Conservation (phyloP, 2,797 vertebrate species). For the Meda fulgida region DNA sequence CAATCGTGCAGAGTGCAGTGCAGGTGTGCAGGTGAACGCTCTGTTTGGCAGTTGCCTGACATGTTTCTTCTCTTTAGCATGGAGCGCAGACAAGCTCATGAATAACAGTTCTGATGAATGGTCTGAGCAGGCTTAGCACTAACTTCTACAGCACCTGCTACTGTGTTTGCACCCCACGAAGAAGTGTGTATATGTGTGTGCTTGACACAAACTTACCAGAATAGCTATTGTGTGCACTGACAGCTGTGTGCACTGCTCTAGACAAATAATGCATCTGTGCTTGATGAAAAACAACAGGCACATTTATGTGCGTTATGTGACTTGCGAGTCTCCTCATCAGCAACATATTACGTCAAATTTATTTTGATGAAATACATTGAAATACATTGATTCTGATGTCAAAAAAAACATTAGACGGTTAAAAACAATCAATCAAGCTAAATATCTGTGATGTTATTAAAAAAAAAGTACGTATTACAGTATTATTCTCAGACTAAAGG, state of each 20-base stretch:
- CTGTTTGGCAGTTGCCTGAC: conserved; percentile 47
- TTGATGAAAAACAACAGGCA: conserved; percentile 32
- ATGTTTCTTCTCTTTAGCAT: conserved; percentile 49
- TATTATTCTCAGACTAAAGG: neutral
- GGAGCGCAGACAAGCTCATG: conserved; percentile 50
- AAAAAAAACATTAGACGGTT: neutral
- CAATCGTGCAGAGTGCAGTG: conserved; percentile 30
- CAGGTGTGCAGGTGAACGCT: conserved; percentile 37
- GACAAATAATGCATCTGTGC: conserved; percentile 16
- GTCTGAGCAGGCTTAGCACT: conserved; percentile 25
- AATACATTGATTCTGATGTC: neutral
- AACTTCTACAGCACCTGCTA: conserved; percentile 48
- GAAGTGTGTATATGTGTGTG: conserved; percentile 22
- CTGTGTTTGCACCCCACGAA: conserved; percentile 27
- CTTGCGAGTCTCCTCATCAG: neutral
- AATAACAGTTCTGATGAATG: conserved; percentile 53
- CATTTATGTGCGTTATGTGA: neutral
- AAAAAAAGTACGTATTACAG: neutral
- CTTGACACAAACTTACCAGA: conserved; percentile 34
- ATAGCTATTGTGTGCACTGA: conserved; percentile 23
- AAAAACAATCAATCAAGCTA: neutral
- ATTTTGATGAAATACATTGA: conserved; percentile 22
- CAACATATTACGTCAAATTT: neutral
- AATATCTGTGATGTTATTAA: neutral
- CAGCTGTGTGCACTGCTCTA: conserved; percentile 29